Percentiles rank a stretch among this genome's conserved stretches.
Conservation (phyloP, 2,797 vertebrate genomes). For the Cyprinodon diabolis region DNA sequence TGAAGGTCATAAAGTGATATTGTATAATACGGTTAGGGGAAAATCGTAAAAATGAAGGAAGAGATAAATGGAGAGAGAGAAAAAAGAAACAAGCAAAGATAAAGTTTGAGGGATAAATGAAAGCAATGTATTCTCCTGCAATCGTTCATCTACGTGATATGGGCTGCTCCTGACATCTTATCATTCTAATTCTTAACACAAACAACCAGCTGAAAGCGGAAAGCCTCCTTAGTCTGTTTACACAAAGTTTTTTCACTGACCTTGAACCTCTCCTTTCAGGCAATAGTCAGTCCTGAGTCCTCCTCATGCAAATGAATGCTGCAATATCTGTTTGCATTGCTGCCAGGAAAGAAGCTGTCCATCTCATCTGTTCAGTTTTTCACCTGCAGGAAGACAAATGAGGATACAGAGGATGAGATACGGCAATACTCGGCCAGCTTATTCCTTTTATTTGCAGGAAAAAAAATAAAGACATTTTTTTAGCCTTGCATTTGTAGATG, state of each 20-base stretch:
- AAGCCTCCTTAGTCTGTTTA: constrained; percentile 28
- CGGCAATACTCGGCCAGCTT: neutral
- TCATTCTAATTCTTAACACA: constrained; percentile 27
- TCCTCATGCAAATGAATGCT: constrained; percentile 60
- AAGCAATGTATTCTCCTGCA: neutral
- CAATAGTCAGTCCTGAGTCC: constrained; percentile 71
- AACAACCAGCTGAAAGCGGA: constrained; percentile 38
- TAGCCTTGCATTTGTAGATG: neutral
- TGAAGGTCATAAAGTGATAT: neutral
- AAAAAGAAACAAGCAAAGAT: neutral
- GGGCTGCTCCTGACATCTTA: constrained; percentile 11
- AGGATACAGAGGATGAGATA: constrained; percentile 39
- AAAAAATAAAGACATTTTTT: neutral
- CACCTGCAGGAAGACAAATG: constrained; percentile 67
- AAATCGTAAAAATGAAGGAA: neutral
- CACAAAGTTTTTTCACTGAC: constrained; percentile 65
- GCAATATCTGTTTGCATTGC: constrained; percentile 55
- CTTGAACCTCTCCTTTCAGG: constrained; percentile 73
- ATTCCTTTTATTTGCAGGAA: neutral
- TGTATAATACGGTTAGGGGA: too few relatives aligned
- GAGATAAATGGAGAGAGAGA: neutral
- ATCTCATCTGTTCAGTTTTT: constrained; percentile 75
- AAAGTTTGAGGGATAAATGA: neutral
- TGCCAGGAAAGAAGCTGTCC: constrained; percentile 62
- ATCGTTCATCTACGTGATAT: constrained; percentile 14